Evolutionary conservation across 2,113 vertebrate genomes (phyloP).

Genomic region (Microcebus lehilahytsara): DNA sequence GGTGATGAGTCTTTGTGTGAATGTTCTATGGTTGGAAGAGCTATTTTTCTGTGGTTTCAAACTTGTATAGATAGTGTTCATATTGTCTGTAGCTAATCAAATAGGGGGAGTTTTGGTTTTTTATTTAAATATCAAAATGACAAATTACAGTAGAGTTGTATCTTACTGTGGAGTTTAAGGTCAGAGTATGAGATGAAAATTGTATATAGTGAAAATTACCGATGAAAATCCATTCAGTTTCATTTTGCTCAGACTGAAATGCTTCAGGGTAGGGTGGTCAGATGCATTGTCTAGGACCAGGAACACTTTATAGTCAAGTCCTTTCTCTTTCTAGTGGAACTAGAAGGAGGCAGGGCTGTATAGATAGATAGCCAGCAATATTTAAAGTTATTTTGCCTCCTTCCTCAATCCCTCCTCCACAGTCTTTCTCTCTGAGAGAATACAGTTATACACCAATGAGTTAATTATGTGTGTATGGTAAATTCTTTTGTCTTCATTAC

Average conservation of each 20-base stretch:
- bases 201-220: background rate
- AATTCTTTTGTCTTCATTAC: background rate
- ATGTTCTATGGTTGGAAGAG: background rate
- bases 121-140: conserved; percentile 1
- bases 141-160: conserved; percentile 8
- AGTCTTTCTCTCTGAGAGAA: background rate
- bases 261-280: background rate
- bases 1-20: background rate
- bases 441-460: background rate
- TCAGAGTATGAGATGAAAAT: conserved; percentile 13
- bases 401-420: rapidly evolving
- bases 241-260: background rate
- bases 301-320: background rate
- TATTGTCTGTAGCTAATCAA: conserved; percentile 5
- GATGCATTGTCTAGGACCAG: background rate
- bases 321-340: background rate
- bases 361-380: background rate
- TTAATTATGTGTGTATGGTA: background rate
- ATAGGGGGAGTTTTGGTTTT: background rate
- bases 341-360: background rate
- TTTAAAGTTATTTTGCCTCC: background rate
- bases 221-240: background rate
- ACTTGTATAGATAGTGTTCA: background rate
- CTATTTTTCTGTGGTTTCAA: background rate
- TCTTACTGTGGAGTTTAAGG: background rate